Evolutionary conservation across 53 echinoderm and acorn worm genomes (phyloP), one percentile per base, ranked within the genome.

Genomic region (Temnopleurus reevesii): DNA sequence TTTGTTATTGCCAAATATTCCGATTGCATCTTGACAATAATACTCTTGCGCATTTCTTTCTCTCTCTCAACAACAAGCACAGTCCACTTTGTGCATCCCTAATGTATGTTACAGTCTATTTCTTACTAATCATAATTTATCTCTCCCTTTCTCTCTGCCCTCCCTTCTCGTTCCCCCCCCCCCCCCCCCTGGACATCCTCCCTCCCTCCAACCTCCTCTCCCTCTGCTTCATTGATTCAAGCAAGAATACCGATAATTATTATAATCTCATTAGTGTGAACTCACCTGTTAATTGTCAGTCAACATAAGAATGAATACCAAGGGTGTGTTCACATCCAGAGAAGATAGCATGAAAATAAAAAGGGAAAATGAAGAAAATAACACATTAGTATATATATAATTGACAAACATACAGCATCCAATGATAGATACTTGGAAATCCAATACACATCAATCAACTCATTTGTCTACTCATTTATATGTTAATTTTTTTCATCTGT

Each of bases 311-410:
- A 17, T 38, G 41, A 4, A 71, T 36, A 71, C 41, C 41, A 41
- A 31, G 33, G n/a, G 71, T 71, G 23, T 4, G 71, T 71, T 71
- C 71, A 71, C 71, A 71, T 41, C 71, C 36, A 71, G 41, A 71
- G 71, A 71, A 71, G 71, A 71, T 71, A 0, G 41, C 71, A 71
- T 71, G 71, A 23, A 71, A 71, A 41, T 31, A 23, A 41, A 34
- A 17, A 35, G 19, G 23, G 41, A 28, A 41, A 21, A 34, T 21
- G 23, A 43, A 71, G 21, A 5, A 63, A 21, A 31, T 5, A 33
- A 71, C 18, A 21, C 4, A 71, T 71, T 23, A 71, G 41, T 71
- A 71, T 2, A 71, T 4, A 55, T 55, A 56, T 24, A 23, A 23
- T 2, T n/a, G n/a, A n/a, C n/a, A n/a, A n/a, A n/a, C n/a, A n/a